Evolutionary conservation across 2,797 vertebrate species (phyloP).

Genomic region (Poeciliopsis gracilis): DNA sequence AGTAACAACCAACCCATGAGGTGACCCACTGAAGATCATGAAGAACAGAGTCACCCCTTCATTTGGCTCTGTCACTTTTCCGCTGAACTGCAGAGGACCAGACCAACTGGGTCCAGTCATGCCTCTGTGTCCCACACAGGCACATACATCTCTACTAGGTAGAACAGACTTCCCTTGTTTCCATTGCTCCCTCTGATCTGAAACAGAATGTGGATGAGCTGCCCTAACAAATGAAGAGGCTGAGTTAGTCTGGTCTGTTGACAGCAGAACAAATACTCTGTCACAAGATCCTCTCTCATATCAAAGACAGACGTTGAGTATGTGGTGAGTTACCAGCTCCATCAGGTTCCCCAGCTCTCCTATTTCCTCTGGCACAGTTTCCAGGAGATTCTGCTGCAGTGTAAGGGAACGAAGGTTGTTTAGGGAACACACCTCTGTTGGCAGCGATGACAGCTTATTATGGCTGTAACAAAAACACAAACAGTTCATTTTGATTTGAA

Average conservation of each 20-base stretch:
- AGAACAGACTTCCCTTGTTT: neutral
- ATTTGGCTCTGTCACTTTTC: neutral
- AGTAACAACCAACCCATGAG: neutral
- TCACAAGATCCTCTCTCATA: neutral
- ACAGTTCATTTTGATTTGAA: neutral
- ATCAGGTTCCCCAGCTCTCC: conserved; percentile 77
- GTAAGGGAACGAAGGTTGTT: conserved; percentile 79
- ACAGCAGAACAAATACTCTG: neutral
- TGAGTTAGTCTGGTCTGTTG: neutral
- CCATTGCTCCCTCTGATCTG: neutral
- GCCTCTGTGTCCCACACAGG: neutral
- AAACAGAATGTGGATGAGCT: neutral
- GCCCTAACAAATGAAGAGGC: neutral
- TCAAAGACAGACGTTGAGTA: neutral
- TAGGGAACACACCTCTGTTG: conserved; percentile 67
- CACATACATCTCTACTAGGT: neutral
- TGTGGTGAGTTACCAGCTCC: conserved; percentile 58
- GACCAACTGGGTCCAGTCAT: neutral
- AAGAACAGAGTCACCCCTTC: neutral
- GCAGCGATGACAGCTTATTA: conserved; percentile 61
- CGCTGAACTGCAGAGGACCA: neutral
- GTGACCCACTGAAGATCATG: neutral
- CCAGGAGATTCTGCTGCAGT: conserved; percentile 85
- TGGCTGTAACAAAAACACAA: conserved; percentile 51
- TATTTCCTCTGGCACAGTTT: conserved; percentile 80